These are phyloP conservation scores for Furcula furcula DNA, from an alignment of 2,888 invertebrate genomes.

Conservation along the genomic window DNA sequence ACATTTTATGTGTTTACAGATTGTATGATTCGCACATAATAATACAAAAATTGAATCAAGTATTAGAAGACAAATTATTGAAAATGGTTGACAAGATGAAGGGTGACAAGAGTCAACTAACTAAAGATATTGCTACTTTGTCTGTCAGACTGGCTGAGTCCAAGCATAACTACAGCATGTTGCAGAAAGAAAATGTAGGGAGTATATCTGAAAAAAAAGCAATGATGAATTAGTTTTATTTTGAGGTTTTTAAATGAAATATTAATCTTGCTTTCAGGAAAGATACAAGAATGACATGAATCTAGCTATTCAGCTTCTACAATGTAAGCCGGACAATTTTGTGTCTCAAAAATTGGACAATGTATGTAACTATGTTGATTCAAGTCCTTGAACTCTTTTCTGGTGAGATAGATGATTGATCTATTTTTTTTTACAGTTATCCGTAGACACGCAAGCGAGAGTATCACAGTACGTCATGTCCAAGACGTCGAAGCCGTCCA, in stretches of 20 bases:
- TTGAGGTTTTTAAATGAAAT: neutral
- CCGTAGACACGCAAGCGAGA: constrained; percentile 94
- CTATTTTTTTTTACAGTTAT: constrained; percentile 84
- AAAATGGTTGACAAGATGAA: constrained; percentile 96
- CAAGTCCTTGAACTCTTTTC: constrained; percentile 1
- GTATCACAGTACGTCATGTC: constrained; percentile 89
- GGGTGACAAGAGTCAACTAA: constrained; percentile 92
- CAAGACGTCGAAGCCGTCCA: constrained; percentile 73
- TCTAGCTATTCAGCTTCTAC: constrained; percentile 95
- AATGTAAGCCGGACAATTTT: constrained; percentile 97
- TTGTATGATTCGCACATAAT: constrained; percentile 96
- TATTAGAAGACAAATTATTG: constrained; percentile 95
- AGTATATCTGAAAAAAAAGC: too few relatives aligned
- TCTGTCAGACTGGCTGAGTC: constrained; percentile 92
- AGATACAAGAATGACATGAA: constrained; percentile 96
- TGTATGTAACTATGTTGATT: constrained; percentile 80
- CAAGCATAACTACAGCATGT: constrained; percentile 90
- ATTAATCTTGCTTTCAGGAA: constrained; percentile 84
- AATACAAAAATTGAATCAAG: constrained; percentile 96
- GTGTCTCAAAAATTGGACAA: constrained; percentile 94
- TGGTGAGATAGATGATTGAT: constrained; percentile 14
- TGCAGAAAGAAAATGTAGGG: constrained; percentile 94
- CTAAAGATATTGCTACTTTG: constrained; percentile 92
- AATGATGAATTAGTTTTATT: too few relatives aligned
- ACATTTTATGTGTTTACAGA: constrained; percentile 82